These are phyloP conservation scores for Temnothorax rugatulus DNA, from an alignment of 2,888 invertebrate genomes.

Conservation along the genomic window DNA sequence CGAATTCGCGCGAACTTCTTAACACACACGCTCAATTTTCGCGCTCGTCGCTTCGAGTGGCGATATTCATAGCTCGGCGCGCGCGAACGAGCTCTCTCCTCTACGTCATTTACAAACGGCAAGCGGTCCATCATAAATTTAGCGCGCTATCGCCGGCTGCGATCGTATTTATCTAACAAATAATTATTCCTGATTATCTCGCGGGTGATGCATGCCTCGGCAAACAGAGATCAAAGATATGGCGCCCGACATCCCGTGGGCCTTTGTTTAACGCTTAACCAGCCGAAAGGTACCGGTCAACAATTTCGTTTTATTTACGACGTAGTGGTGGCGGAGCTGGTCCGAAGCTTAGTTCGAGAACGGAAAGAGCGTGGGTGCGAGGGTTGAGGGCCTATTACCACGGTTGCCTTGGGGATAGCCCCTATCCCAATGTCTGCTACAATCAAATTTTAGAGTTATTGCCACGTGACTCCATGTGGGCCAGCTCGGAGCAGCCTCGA, in stretches of 20 bases:
- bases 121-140: constrained; percentile 80
- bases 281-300: constrained; percentile 79
- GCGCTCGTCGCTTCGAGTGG: constrained; percentile 30
- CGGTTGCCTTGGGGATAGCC: constrained; percentile 73
- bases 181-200: constrained; percentile 85
- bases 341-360: constrained; percentile 28
- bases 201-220: constrained; percentile 81
- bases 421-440: constrained; percentile 77
- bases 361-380: constrained; percentile 79
- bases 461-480: constrained; percentile 73
- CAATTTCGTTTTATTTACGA: constrained; percentile 85
- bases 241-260: constrained; percentile 78
- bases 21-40: constrained; percentile 32
- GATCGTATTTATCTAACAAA: constrained; percentile 85
- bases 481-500: constrained; percentile 35
- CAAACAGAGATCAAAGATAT: constrained; percentile 84
- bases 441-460: constrained; percentile 85
- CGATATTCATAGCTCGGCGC: constrained; percentile 51
- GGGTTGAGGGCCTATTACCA: constrained; percentile 83
- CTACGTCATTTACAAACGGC: constrained; percentile 78
- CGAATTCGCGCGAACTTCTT: constrained; percentile 7
- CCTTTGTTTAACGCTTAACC: constrained; percentile 82
- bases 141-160: constrained; percentile 79
- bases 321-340: constrained; percentile 55
- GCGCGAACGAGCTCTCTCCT: constrained; percentile 58